These are phyloP conservation scores for Lasioglossum baleicum DNA, from an alignment of 1,140 invertebrate genomes.

Conservation along the genomic window DNA sequence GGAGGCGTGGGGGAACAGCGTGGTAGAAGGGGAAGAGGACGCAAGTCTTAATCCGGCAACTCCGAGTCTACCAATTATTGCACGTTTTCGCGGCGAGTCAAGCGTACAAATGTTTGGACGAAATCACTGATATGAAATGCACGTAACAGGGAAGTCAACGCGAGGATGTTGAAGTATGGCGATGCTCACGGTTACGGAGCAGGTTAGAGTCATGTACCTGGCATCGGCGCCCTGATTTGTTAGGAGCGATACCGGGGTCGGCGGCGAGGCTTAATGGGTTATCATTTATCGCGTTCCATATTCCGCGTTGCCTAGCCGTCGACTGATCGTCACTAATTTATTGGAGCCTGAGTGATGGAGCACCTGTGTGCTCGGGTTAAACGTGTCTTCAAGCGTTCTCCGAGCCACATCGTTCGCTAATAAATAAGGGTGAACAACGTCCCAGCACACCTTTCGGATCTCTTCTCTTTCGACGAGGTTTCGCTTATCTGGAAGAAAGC, in stretches of 20 bases:
- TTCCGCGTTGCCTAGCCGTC: slow-evolving; percentile 13
- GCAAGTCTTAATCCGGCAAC: too few relatives aligned
- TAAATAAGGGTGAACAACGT: slow-evolving; percentile 1
- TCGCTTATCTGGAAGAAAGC: not conserved
- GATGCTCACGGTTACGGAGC: not conserved
- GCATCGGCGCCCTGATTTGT: slow-evolving; percentile 27
- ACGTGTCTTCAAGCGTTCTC: not conserved
- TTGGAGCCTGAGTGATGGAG: slow-evolving; percentile 3
- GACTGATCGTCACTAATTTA: slow-evolving; percentile 37
- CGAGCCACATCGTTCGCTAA: not conserved
- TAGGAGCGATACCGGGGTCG: slow-evolving; percentile 17
- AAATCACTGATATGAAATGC: not conserved
- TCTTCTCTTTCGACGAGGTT: not conserved
- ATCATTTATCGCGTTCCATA: slow-evolving; percentile 47
- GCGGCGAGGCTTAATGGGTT: slow-evolving; percentile 23
- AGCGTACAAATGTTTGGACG: slow-evolving; percentile 5
- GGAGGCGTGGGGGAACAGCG: too few relatives aligned
- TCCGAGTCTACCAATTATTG: not conserved
- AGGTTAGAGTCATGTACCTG: not conserved
- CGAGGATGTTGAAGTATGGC: slow-evolving; percentile 1
- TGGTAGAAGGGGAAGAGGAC: too few relatives aligned
- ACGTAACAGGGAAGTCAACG: not conserved
- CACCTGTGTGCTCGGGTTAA: slow-evolving; percentile 18
- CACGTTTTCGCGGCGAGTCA: not conserved
- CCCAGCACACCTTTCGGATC: too few relatives aligned